phyloP scores from a whole-genome alignment of 53 echinoderm and acorn worm genomes.

The Stichopus horrens region DNA sequence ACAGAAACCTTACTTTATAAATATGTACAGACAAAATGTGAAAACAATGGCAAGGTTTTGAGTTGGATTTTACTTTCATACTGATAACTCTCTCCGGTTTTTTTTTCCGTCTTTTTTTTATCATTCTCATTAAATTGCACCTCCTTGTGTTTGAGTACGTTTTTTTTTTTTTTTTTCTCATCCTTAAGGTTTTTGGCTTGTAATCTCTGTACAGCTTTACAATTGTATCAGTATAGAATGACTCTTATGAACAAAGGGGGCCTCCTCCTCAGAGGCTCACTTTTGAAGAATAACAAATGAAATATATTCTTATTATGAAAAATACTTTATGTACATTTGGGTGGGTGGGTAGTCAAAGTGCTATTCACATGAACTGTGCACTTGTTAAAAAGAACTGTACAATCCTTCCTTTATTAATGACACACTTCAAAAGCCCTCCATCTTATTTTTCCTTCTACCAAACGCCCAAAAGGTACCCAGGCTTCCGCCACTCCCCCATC shows the following conservation, averaged over 20 bases:
- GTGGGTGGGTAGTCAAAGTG: slow-evolving; percentile 21
- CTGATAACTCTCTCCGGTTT: not conserved
- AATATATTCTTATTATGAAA: slow-evolving; percentile 43
- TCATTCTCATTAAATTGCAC: slow-evolving; percentile 24
- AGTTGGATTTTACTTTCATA: slow-evolving; percentile 26
- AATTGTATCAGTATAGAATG: slow-evolving; percentile 27
- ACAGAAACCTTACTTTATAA: not conserved
- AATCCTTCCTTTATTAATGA: not conserved
- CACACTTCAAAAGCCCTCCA: not conserved
- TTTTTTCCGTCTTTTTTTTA: not conserved
- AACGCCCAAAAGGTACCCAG: too few relatives aligned
- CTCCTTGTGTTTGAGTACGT: slow-evolving; percentile 11
- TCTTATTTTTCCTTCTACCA: too few relatives aligned
- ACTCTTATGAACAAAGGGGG: slow-evolving; percentile 13
- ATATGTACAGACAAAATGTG: not conserved
- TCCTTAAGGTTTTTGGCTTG: not conserved
- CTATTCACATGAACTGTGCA: slow-evolving; percentile 35
- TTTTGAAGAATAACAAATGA: slow-evolving; percentile 7
- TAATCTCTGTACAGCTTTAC: slow-evolving; percentile 37
- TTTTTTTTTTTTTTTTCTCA: slow-evolving; percentile 16
- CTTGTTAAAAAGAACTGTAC: slow-evolving; percentile 4
- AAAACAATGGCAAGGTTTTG: slow-evolving; percentile 38
- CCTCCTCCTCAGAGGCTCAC: not conserved
- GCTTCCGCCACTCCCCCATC: too few relatives aligned
- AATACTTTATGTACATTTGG: not conserved